Conservation (phyloP, 2,113 vertebrate genomes). For the Hystrix cristata region DNA sequence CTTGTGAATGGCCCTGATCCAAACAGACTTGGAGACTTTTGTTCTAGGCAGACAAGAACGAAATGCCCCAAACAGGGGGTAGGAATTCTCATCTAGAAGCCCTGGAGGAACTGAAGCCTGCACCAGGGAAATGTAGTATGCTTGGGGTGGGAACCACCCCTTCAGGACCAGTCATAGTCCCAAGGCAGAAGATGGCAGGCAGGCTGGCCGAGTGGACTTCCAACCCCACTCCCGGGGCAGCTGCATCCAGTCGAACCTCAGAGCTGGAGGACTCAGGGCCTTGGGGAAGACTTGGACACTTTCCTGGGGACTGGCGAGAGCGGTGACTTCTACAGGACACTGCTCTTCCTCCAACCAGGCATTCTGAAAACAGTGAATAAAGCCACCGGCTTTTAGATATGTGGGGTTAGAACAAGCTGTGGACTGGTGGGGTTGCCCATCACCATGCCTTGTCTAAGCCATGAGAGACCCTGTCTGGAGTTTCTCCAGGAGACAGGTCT, state of each 20-base stretch:
- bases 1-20: neutral
- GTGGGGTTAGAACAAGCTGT: neutral
- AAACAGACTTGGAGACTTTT: neutral
- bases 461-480: neutral
- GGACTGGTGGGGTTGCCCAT: too few relatives aligned
- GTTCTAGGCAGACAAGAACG: neutral
- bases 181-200: neutral
- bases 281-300: neutral
- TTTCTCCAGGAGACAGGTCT: neutral
- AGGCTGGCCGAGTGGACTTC: rapidly evolving
- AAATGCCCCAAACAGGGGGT: neutral
- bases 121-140: neutral
- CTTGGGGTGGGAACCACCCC: neutral
- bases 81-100: neutral
- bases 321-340: neutral
- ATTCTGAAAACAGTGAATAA: neutral
- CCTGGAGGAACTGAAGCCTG: neutral
- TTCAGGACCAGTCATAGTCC: neutral
- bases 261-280: neutral
- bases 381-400: neutral
- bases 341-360: neutral
- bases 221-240: neutral
- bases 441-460: neutral
- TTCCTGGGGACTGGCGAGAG: neutral
- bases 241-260: neutral